A percentile compares a stretch with the other conserved stretches of the same genome.
phyloP scores from a whole-genome alignment of 1,140 invertebrate genomes.

The Drosophila asahinai region DNA sequence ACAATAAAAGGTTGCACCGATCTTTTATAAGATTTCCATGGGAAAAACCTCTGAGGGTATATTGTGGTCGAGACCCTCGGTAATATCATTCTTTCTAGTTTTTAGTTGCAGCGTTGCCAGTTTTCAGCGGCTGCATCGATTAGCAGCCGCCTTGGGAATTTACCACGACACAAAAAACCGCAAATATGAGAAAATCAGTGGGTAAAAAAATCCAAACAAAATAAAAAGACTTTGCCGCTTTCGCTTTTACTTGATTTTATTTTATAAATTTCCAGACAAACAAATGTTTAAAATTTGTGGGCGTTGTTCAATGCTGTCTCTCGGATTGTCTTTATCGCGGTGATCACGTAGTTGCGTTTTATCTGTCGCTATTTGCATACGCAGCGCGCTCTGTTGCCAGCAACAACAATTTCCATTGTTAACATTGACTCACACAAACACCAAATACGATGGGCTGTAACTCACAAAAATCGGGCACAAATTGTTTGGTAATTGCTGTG shows the following conservation, averaged over 20 bases:
- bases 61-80: background rate
- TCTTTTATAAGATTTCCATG: background rate
- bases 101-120: conserved; percentile 55
- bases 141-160: conserved; percentile 65
- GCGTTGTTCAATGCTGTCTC: conserved; percentile 63
- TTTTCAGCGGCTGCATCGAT: conserved; percentile 75
- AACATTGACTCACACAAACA: conserved; percentile 50
- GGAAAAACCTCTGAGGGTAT: background rate
- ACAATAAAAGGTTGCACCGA: background rate
- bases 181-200: conserved; percentile 52
- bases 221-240: conserved; percentile 42
- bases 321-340: conserved; percentile 60
- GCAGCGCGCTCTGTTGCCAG: conserved; percentile 43
- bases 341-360: conserved; percentile 75
- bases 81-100: conserved; percentile 13
- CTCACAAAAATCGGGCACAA: conserved; percentile 13
- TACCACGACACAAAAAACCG: conserved; percentile 51
- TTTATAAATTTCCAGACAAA: conserved; percentile 36
- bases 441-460: conserved; percentile 37
- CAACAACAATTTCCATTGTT: conserved; percentile 53
- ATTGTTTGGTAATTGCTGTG: conserved; percentile 32
- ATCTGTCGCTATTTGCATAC: conserved; percentile 77
- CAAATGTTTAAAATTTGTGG: conserved; percentile 72
- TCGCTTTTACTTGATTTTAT: conserved; percentile 64
- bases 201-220: conserved; percentile 22